Conservation (phyloP, 2,888 invertebrate genomes). For the Phytoseiulus persimilis region DNA sequence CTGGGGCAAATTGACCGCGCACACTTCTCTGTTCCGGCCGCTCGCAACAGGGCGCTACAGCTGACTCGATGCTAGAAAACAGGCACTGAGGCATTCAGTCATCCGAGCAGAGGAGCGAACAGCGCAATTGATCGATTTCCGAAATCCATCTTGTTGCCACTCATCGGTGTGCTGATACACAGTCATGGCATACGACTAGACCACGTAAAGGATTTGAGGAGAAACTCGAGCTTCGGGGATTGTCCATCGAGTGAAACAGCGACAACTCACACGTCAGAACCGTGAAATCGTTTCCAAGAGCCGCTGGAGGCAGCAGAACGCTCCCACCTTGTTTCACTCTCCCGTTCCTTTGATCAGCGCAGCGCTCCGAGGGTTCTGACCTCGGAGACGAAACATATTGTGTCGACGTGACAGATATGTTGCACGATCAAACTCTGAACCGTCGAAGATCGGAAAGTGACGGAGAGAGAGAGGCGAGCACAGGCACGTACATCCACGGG, state of each 20-base stretch:
- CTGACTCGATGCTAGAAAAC: neutral
- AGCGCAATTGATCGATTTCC: neutral
- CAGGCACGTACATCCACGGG: neutral
- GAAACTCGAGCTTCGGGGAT: neutral
- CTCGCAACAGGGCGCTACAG: neutral
- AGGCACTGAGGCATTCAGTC: neutral
- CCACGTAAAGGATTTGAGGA: neutral
- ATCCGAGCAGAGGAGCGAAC: neutral
- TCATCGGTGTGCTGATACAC: neutral
- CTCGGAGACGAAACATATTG: neutral
- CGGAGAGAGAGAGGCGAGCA: neutral
- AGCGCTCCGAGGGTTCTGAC: neutral
- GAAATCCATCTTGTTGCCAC: neutral
- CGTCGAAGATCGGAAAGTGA: neutral
- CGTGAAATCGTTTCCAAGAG: too few relatives aligned
- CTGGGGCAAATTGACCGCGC: too few relatives aligned
- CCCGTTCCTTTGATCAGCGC: neutral
- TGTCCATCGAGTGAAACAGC: neutral
- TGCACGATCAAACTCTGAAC: neutral
- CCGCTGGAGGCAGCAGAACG: too few relatives aligned
- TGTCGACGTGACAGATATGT: neutral
- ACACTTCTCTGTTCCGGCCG: neutral
- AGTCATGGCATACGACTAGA: neutral
- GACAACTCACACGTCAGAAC: too few relatives aligned
- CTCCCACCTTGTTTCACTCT: neutral